These are phyloP conservation scores for Thymallus thymallus DNA, from an alignment of 2,113 vertebrate species.

Conservation along the genomic window DNA sequence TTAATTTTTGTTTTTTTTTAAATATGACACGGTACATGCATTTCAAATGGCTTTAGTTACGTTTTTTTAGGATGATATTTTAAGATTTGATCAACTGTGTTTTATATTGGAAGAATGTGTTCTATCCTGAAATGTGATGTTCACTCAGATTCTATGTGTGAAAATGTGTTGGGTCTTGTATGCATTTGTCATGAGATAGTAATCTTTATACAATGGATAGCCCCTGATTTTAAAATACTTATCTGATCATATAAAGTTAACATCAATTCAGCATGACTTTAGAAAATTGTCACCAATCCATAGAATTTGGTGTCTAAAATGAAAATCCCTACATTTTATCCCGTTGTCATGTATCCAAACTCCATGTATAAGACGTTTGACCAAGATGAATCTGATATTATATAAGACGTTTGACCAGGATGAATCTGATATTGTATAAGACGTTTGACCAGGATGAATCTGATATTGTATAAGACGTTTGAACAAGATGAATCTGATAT, in stretches of 20 bases:
- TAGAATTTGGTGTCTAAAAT: slow-evolving; percentile 43
- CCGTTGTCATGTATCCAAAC: slow-evolving; percentile 40
- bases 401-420: too few species aligned
- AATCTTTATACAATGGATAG: slow-evolving; percentile 17
- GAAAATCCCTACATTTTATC: slow-evolving; percentile 33
- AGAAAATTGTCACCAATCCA: slow-evolving; percentile 16
- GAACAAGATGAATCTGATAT: too few species aligned
- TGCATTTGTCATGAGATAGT: slow-evolving; percentile 5
- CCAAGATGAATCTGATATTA: not conserved
- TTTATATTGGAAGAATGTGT: not conserved
- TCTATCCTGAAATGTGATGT: not conserved
- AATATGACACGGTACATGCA: slow-evolving; percentile 32
- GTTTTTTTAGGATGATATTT: slow-evolving; percentile 10
- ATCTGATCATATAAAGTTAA: slow-evolving; percentile 4
- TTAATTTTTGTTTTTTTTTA: slow-evolving; percentile 45
- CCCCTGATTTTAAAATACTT: slow-evolving; percentile 19
- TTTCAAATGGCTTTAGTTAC: slow-evolving; percentile 19
- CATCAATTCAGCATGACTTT: slow-evolving; percentile 42
- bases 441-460: too few species aligned
- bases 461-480: too few species aligned
- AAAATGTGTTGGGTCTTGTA: slow-evolving; percentile 24
- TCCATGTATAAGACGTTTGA: slow-evolving; percentile 24
- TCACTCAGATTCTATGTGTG: not conserved
- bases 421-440: too few species aligned
- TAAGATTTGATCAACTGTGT: slow-evolving; percentile 7